phyloP scores from a whole-genome alignment of 2,113 vertebrate genomes.

The Symphodus melops region DNA sequence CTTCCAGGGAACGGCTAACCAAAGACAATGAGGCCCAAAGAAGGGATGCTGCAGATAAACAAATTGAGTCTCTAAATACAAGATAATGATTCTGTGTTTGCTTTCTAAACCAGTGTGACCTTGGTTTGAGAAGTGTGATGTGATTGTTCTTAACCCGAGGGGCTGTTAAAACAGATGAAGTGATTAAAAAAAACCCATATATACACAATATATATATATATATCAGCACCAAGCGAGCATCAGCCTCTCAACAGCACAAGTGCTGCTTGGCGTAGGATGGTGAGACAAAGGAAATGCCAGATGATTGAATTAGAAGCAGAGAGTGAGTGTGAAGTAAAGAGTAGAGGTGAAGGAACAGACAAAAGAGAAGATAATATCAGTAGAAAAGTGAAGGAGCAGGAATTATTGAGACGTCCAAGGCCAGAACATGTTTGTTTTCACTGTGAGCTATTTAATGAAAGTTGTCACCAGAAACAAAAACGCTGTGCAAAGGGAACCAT shows the following conservation, averaged over 20 bases:
- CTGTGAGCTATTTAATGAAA: constrained; percentile 6
- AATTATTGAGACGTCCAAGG: constrained; percentile 3
- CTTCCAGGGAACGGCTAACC: too few species aligned
- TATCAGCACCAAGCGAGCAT: constrained; percentile 41
- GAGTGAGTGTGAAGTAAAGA: constrained; percentile 3
- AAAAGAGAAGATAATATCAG: constrained; percentile 17
- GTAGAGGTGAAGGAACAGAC: constrained; percentile 5
- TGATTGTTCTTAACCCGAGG: constrained; percentile 43
- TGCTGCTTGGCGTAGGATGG: constrained; percentile 38
- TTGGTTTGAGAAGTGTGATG: constrained; percentile 46
- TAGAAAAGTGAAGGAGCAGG: neutral
- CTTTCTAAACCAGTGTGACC: constrained; percentile 34
- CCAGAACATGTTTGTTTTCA: constrained; percentile 32
- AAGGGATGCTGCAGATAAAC: neutral
- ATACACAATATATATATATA: too few species aligned
- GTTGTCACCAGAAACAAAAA: neutral
- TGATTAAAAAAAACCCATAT: constrained; percentile 57
- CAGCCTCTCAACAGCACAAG: constrained; percentile 41
- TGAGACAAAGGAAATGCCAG: constrained; percentile 49
- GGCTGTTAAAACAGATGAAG: constrained; percentile 63
- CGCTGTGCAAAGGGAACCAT: neutral
- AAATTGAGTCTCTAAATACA: constrained; percentile 7
- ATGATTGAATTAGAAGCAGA: constrained; percentile 37
- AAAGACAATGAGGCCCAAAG: neutral
- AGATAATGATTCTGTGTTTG: constrained; percentile 18